phyloP scores from a whole-genome alignment of 2,888 invertebrate genomes.

The Synergus umbraculus region DNA sequence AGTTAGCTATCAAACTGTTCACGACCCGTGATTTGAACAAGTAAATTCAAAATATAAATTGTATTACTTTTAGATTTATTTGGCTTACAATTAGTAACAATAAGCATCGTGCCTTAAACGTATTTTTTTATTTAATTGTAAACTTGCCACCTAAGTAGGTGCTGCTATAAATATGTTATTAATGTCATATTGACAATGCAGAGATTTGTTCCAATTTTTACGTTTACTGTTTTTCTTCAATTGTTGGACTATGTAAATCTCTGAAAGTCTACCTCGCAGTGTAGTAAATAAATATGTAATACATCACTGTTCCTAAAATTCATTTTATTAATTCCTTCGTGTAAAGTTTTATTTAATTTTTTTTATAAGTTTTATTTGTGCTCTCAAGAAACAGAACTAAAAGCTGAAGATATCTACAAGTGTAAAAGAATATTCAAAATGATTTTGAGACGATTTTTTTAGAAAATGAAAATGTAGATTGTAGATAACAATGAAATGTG shows the following conservation, averaged over 20 bases:
- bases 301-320: not conserved
- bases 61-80: slow-evolving; percentile 47
- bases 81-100: not conserved
- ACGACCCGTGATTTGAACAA: slow-evolving; percentile 66
- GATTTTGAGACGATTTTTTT: no score
- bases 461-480: no score
- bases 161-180: not conserved
- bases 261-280: not conserved
- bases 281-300: not conserved
- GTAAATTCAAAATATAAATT: not conserved
- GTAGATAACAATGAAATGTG: no score
- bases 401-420: no score
- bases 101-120: not conserved
- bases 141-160: not conserved
- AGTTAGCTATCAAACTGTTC: slow-evolving; percentile 81
- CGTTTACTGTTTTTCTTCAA: not conserved
- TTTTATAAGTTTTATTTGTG: no score
- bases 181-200: not conserved
- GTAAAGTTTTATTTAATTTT: no score
- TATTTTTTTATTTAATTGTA: not conserved
- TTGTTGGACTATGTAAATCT: not conserved
- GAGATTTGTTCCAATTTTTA: not conserved
- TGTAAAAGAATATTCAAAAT: no score
- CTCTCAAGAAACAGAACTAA: no score
- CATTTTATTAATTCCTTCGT: not conserved